Base-by-base conservation (phyloP, 2,888 invertebrate species). In the Pterobdella sp. region DNA sequence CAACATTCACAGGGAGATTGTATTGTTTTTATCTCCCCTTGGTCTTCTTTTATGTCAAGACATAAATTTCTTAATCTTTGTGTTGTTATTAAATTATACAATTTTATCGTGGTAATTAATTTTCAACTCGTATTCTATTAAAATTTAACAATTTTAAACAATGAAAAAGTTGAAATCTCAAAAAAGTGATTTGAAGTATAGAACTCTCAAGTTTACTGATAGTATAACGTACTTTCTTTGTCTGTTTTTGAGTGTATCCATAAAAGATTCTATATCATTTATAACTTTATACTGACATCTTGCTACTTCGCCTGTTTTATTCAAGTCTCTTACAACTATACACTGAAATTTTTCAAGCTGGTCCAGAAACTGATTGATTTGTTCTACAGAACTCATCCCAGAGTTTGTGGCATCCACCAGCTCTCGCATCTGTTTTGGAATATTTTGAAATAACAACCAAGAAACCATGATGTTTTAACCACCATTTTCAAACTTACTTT, bases 271-370 rank as follows among this genome's bases (percentile, higher is more conserved):
- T 1, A 71, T 63, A 31, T 71, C 71, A 35, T 71, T 71, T 35
- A 71, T 71, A n/a, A 71, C 56, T n/a, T 37, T 56, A 36, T 71
- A 52, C 36, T 71, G 71, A 71, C 71, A 71, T n/a, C 71, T 56
- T 1, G 71, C 71, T 63, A 71, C 71, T 31, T 71, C 71, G 22
- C 71, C 71, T 14, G 71, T 71, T 35, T 71, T 71, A 37, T 71
- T 56, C 35, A 71, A 60, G 31, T 71, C 71, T 31, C 63, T 52
- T 7, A 35, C 36, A 22, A 71, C 31, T 2, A 63, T 29, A 36
- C 42, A 71, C 63, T 71, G 71, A 32, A 71, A 56, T 32, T 71
- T 32, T 18, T 71, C 71, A 60, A 71, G 60, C 52, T 60, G 42
- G 31, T 4, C 26, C 36, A 56, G 71, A 52, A 71, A 71, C 26